Base-by-base conservation (phyloP, 2,888 invertebrate species). In the Clepsis dumicolana region DNA sequence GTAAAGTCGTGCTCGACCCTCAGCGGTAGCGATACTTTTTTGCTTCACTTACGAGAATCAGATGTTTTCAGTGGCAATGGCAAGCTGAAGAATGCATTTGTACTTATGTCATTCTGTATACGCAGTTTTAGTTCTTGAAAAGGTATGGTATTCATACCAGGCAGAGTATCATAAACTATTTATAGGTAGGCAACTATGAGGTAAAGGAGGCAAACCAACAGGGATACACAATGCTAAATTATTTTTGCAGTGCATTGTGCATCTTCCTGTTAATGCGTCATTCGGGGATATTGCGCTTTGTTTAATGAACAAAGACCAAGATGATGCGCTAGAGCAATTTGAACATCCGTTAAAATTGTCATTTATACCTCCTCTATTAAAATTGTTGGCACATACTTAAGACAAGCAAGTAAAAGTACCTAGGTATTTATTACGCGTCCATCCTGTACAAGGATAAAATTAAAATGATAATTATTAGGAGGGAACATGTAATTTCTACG, bases 211-310 rank as follows among this genome's bases (percentile, higher is more conserved):
- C 32, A 38, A n/a, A 38, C 14, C 14, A 38, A 38, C 38, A 38
- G n/a, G n/a, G 14, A n/a, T 1, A n/a, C 4, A 38, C 4, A 38
- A 38, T 38, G 35, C 4, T 4, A n/a, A 38, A 38, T 25, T 52
- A 52, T 52, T 52, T 25, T 25, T 52, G 7, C n/a, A 25, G 12
- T 24, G 8, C n/a, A 25, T 24, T 24, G 8, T 24, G 24, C 24
- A 48, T 56, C 24, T 57, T 38, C 38, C 38, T 57, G 21, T 24
- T 21, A 24, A 21, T 57, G 38, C 38, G 5, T 57, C 57, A 57
- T 16, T 14, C 5, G 0, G 18, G 35, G 29, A 21, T 24, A 16
- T n/a, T 16, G 21, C 2, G 56, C 21, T 35, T 57, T 57, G 57
- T 57, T 38, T 35, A 12, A n/a, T 21, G 29, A 56, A 57, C 24